phyloP scores from a whole-genome alignment of 2,113 vertebrate genomes.

The Sardina pilchardus region DNA sequence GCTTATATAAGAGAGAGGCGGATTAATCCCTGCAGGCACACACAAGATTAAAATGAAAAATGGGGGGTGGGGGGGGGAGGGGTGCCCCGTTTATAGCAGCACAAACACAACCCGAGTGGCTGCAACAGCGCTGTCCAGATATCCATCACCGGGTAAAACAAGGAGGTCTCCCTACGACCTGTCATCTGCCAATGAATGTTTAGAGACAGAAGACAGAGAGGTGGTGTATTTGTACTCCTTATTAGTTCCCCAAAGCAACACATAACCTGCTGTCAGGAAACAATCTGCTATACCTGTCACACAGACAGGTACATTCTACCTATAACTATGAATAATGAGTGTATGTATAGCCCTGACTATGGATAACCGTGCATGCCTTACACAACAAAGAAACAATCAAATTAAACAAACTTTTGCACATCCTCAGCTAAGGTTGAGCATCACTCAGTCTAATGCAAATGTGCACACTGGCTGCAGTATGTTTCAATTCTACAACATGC shows the following conservation, averaged over 20 bases:
- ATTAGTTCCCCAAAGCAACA: neutral
- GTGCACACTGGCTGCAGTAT: too few species aligned
- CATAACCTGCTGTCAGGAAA: neutral
- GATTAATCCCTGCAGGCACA: constrained; percentile 38
- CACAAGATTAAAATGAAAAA: constrained; percentile 49
- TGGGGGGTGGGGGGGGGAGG: neutral
- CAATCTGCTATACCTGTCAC: neutral
- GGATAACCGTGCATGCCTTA: neutral
- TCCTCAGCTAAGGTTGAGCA: too few species aligned
- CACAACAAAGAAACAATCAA: neutral
- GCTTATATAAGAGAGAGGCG: constrained; percentile 41
- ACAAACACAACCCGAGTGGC: neutral
- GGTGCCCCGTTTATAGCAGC: neutral
- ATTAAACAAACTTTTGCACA: neutral
- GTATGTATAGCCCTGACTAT: neutral
- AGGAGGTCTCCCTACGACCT: neutral
- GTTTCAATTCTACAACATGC: too few species aligned
- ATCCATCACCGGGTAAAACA: neutral
- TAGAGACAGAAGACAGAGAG: neutral
- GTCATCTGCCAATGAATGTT: neutral
- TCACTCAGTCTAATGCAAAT: too few species aligned
- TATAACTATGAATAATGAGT: neutral
- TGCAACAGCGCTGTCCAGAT: neutral
- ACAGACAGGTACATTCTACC: neutral
- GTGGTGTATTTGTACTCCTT: neutral